phyloP scores from a whole-genome alignment of 2,888 invertebrate species.

The Sesamia inferens region DNA sequence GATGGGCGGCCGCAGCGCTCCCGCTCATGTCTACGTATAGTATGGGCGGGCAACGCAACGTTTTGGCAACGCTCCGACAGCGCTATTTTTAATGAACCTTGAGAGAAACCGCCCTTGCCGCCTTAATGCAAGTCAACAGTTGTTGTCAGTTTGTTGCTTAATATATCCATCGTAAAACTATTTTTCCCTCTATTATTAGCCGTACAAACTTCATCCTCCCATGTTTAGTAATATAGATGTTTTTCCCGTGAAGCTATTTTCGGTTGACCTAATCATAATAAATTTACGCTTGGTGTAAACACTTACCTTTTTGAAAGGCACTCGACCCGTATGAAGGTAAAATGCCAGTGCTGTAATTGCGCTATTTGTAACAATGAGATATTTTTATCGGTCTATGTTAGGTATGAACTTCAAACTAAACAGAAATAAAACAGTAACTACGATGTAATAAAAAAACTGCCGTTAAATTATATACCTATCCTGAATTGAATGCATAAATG shows the following conservation, averaged over 20 bases:
- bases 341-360: conserved; percentile 72
- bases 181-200: conserved; percentile 72
- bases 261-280: conserved; percentile 79
- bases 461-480: conserved; percentile 10
- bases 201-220: conserved; percentile 68
- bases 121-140: conserved; percentile 76
- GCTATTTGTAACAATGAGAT: conserved; percentile 50
- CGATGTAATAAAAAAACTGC: neutral
- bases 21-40: conserved; percentile 74
- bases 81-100: conserved; percentile 89
- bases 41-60: conserved; percentile 83
- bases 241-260: conserved; percentile 76
- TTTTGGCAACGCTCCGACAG: conserved; percentile 86
- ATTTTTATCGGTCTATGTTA: conserved; percentile 8
- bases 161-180: conserved; percentile 69
- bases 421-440: conserved; percentile 13
- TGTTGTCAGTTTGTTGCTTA: conserved; percentile 70
- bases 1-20: conserved; percentile 71
- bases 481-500: neutral
- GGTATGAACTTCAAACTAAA: conserved; percentile 19
- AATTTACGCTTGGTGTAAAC: conserved; percentile 74
- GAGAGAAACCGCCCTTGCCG: conserved; percentile 88
- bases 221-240: conserved; percentile 70
- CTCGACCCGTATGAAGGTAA: conserved; percentile 74
- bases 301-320: conserved; percentile 75